Conservation (phyloP, 2,113 vertebrate genomes). For the Tenrec ecaudatus region DNA sequence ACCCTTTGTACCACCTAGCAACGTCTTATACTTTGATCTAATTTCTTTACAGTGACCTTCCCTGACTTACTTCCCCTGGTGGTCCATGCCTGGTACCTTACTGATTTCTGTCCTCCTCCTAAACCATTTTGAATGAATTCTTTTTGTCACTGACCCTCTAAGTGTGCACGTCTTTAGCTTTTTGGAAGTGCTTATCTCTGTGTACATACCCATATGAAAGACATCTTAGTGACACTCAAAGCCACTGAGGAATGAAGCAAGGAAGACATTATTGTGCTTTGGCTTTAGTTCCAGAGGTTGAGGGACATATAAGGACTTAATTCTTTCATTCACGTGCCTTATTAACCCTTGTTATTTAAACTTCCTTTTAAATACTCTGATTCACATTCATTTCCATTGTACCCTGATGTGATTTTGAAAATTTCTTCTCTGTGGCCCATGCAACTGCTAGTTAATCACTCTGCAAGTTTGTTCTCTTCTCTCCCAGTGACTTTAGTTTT, state of each 20-base stretch:
- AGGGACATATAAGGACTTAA: not conserved
- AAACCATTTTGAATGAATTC: not conserved
- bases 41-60: not conserved
- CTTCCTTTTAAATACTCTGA: conserved; percentile 30
- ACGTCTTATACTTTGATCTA: not conserved
- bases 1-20: not conserved
- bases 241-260: conserved; percentile 11
- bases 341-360: not conserved
- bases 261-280: not conserved
- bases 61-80: not conserved
- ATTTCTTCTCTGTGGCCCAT: not conserved
- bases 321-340: not conserved
- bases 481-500: conserved; percentile 12
- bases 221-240: not conserved
- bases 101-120: conserved; percentile 33
- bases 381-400: not conserved
- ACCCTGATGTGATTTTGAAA: conserved; percentile 17
- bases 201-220: not conserved
- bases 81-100: not conserved
- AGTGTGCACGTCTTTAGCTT: not conserved
- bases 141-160: not conserved
- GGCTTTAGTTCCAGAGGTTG: not conserved
- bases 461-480: not conserved
- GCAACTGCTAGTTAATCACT: not conserved
- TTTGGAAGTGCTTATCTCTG: conserved; percentile 9